These are phyloP conservation scores for Matsumurasca onukii DNA, from an alignment of 1,140 invertebrate genomes.

Conservation along the genomic window DNA sequence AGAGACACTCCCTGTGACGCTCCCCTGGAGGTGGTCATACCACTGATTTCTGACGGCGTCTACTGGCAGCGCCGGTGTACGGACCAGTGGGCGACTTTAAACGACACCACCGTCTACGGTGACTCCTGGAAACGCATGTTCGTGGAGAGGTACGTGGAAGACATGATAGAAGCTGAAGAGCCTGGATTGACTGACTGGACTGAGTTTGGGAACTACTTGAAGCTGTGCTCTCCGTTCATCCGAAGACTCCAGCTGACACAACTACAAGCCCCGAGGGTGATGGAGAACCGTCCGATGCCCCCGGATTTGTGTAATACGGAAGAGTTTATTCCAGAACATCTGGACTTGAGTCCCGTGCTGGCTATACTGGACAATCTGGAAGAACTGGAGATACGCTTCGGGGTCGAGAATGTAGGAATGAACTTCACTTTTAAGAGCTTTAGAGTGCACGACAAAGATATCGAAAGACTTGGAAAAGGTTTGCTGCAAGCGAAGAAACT, in stretches of 20 bases:
- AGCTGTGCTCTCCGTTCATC: constrained; percentile 43
- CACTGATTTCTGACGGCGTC: constrained; percentile 44
- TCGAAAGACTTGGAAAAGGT: constrained; percentile 42
- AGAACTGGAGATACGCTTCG: constrained; percentile 27
- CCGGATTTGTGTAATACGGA: constrained; percentile 3
- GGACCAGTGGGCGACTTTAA: constrained; percentile 44
- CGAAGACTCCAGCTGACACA: constrained; percentile 43
- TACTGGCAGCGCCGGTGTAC: constrained; percentile 49
- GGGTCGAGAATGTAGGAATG: constrained; percentile 23
- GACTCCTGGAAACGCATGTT: constrained; percentile 43
- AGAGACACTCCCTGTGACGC: constrained; percentile 47
- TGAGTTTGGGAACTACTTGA: constrained; percentile 43
- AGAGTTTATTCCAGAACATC: constrained; percentile 25
- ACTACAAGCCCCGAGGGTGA: constrained; percentile 43
- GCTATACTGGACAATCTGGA: constrained; percentile 15
- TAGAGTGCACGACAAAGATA: constrained; percentile 13
- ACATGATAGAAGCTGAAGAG: constrained; percentile 45
- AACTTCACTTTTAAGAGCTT: constrained; percentile 27
- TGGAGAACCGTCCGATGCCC: not conserved
- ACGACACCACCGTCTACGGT: constrained; percentile 43
- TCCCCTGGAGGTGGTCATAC: constrained; percentile 47
- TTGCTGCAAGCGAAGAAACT: constrained; percentile 42
- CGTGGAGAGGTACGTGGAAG: constrained; percentile 45
- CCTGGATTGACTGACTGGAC: constrained; percentile 47
- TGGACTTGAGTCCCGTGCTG: constrained; percentile 23